Evolutionary conservation across 2,797 vertebrate genomes (phyloP).

Genomic region (Enteromius trimaculatus): DNA sequence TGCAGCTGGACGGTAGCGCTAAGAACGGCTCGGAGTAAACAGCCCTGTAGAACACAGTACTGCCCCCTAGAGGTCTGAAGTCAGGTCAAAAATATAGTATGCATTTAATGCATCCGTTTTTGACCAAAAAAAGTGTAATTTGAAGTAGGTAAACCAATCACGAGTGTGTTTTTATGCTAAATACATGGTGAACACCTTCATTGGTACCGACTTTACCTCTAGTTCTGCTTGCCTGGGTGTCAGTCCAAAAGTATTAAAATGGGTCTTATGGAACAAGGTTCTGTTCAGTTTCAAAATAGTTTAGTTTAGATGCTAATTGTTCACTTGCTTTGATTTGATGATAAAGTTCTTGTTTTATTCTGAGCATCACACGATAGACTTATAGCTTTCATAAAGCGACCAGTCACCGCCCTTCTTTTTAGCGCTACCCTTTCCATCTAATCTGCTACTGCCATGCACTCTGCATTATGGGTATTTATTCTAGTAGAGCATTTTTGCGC

Average conservation of each 20-base stretch:
- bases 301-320: conserved; percentile 13
- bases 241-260: conserved; percentile 29
- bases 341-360: neutral
- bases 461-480: conserved; percentile 42
- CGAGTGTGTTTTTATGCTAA: neutral
- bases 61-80: conserved; percentile 29
- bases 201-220: conserved; percentile 7
- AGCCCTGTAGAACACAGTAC: neutral
- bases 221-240: neutral
- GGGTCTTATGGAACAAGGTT: neutral
- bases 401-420: conserved; percentile 30
- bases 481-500: conserved; percentile 20
- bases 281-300: conserved; percentile 25
- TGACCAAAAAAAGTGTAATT: neutral
- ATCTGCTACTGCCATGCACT: conserved; percentile 43
- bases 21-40: neutral
- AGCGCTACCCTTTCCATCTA: conserved; percentile 2
- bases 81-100: neutral
- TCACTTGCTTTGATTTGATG: conserved; percentile 26
- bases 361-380: conserved; percentile 9
- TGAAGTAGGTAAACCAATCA: neutral
- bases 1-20: neutral
- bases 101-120: conserved; percentile 9
- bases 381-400: conserved; percentile 43
- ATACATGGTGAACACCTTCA: neutral